phyloP scores from a whole-genome alignment of 2,888 invertebrate species.

The Pandemis corylana region DNA sequence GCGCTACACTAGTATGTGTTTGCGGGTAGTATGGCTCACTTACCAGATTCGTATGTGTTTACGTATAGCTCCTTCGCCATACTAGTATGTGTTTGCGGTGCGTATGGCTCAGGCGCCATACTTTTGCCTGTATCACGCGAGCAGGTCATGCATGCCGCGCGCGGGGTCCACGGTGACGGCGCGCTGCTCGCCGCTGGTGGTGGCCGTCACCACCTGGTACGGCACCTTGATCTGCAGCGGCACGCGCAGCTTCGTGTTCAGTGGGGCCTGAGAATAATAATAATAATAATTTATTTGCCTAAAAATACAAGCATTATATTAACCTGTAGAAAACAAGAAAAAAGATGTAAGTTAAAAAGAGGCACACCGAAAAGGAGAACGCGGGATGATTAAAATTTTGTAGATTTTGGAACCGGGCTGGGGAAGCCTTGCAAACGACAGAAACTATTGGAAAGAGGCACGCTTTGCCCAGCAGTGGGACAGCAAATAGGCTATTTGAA shows the following conservation, averaged over 20 bases:
- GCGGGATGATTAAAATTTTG: no score
- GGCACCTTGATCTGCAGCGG: conserved; percentile 79
- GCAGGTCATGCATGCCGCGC: conserved; percentile 18
- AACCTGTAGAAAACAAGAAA: no score
- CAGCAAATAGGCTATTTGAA: no score
- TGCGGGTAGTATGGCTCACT: not conserved
- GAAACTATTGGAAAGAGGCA: no score
- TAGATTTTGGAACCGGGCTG: no score
- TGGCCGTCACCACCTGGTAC: conserved; percentile 73
- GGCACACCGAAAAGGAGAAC: no score
- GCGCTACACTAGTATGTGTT: not conserved
- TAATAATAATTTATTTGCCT: not conserved
- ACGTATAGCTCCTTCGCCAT: not conserved
- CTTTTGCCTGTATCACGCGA: conserved; percentile 34
- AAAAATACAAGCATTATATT: no score
- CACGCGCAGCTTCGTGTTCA: conserved; percentile 69
- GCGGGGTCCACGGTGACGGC: conserved; percentile 70
- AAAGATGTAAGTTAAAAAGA: no score
- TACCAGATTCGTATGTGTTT: not conserved
- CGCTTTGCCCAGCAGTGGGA: no score
- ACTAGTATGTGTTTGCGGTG: no score
- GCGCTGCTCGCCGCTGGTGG: conserved; percentile 64
- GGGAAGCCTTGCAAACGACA: no score
- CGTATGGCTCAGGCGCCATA: conserved; percentile 25
- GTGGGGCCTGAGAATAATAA: conserved; percentile 68